Percentiles rank a stretch among this genome's conserved stretches.
These are phyloP conservation scores for Microplitis mediator DNA, from an alignment of 1,140 invertebrate genomes.

Conservation along the genomic window DNA sequence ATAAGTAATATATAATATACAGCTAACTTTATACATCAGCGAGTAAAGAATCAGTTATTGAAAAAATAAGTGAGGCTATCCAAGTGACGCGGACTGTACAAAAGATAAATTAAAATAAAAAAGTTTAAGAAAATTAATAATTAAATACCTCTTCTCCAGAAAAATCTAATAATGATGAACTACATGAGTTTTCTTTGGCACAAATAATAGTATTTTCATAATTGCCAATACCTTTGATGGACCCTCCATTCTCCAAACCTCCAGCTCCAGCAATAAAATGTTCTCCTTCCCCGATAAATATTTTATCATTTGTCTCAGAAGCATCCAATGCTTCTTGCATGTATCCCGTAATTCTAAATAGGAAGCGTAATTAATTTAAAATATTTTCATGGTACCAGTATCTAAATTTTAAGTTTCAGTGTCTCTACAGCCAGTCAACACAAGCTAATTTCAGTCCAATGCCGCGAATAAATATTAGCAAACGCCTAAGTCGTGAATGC, in stretches of 20 bases:
- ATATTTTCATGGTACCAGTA: too few species aligned
- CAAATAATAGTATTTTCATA: slow-evolving; percentile 40
- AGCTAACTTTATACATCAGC: too few species aligned
- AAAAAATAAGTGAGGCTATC: too few species aligned
- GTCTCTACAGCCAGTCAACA: too few species aligned
- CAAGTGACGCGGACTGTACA: too few species aligned
- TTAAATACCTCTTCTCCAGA: slow-evolving; percentile 47
- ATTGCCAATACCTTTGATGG: slow-evolving; percentile 54
- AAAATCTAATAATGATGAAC: slow-evolving; percentile 54
- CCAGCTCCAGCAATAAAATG: slow-evolving; percentile 55
- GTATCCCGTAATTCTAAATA: slow-evolving; percentile 49
- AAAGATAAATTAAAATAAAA: slow-evolving; percentile 9
- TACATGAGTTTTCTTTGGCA: slow-evolving; percentile 46
- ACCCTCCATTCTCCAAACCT: slow-evolving; percentile 61
- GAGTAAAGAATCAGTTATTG: too few species aligned
- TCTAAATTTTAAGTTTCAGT: too few species aligned
- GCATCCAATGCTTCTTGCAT: slow-evolving; percentile 60
- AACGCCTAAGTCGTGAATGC: too few species aligned
- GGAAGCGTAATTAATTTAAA: slow-evolving; percentile 17
- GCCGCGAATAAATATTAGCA: too few species aligned
- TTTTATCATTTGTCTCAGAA: slow-evolving; percentile 54
- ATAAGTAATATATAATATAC: too few species aligned
- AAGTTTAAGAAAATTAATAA: background rate
- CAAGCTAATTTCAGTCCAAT: too few species aligned
- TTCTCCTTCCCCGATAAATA: slow-evolving; percentile 58